These are phyloP conservation scores for Smithornis capensis DNA, from an alignment of 2,113 vertebrate genomes.

Conservation along the genomic window DNA sequence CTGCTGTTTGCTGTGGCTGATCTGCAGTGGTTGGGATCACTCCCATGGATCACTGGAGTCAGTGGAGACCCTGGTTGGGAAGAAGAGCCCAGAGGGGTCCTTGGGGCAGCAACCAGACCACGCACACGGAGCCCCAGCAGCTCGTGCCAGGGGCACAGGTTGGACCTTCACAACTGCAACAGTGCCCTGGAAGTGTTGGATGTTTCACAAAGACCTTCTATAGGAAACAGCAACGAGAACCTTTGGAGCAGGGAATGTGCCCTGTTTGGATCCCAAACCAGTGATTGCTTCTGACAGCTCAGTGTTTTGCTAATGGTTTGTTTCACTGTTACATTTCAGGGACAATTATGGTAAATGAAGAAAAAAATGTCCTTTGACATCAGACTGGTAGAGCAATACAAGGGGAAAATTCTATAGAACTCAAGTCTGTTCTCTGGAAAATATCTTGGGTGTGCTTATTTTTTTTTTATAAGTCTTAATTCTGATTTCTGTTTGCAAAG, in stretches of 20 bases:
- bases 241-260: background rate
- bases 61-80: background rate
- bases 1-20: background rate
- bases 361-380: conserved; percentile 29
- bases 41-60: fast-evolving
- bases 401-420: background rate
- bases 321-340: conserved; percentile 39
- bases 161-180: fast-evolving
- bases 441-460: background rate
- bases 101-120: background rate
- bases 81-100: background rate
- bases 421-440: background rate
- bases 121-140: fast-evolving
- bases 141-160: background rate
- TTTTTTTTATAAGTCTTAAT: background rate
- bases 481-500: background rate
- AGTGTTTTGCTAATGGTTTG: conserved; percentile 21
- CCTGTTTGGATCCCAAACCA: background rate
- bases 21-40: background rate
- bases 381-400: background rate
- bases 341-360: conserved; percentile 25
- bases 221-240: fast-evolving
- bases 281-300: conserved; percentile 32
- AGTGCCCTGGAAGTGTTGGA: background rate
- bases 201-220: background rate